Conservation (phyloP, 2,113 vertebrate genomes). For the Coregonus clupeaformis region DNA sequence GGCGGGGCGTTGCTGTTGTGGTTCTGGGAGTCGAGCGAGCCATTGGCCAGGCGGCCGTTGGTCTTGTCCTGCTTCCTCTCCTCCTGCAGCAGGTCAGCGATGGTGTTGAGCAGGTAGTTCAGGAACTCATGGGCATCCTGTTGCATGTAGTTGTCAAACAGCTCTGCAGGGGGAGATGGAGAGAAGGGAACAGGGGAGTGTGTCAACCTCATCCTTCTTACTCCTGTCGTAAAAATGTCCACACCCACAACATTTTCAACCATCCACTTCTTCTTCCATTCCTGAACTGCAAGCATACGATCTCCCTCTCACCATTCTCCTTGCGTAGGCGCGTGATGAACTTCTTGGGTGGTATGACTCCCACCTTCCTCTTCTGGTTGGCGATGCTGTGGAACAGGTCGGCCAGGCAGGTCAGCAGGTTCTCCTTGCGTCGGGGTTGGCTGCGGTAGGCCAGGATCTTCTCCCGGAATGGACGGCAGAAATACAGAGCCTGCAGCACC, state of each 20-base stretch:
- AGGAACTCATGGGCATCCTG: conserved; percentile 98
- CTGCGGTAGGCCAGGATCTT: conserved; percentile 96
- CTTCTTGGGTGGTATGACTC: conserved; percentile 98
- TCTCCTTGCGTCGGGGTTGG: conserved; percentile 96
- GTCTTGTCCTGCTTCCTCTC: conserved; percentile 96
- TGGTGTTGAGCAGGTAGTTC: conserved; percentile 97
- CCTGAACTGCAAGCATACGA: neutral
- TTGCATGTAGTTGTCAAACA: conserved; percentile 99
- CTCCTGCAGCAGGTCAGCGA: conserved; percentile 95
- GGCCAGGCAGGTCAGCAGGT: conserved; percentile 92
- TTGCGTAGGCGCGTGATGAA: conserved; percentile 95
- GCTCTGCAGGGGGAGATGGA: conserved; percentile 73
- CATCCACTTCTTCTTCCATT: neutral
- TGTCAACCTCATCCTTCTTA: neutral
- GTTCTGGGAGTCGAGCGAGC: conserved; percentile 86
- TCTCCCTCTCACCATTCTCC: conserved; percentile 85
- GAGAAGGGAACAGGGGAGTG: neutral
- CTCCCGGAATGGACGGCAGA: conserved; percentile 96
- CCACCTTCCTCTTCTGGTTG: conserved; percentile 98
- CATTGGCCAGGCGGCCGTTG: conserved; percentile 92
- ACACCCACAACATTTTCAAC: conserved; percentile 26
- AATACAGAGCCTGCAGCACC: conserved; percentile 97
- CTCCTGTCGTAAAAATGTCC: conserved; percentile 13
- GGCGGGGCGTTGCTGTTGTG: conserved; percentile 78
- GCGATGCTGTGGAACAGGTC: conserved; percentile 97